Evolutionary conservation across 2,113 vertebrate species (phyloP).

Genomic region (Solea senegalensis): DNA sequence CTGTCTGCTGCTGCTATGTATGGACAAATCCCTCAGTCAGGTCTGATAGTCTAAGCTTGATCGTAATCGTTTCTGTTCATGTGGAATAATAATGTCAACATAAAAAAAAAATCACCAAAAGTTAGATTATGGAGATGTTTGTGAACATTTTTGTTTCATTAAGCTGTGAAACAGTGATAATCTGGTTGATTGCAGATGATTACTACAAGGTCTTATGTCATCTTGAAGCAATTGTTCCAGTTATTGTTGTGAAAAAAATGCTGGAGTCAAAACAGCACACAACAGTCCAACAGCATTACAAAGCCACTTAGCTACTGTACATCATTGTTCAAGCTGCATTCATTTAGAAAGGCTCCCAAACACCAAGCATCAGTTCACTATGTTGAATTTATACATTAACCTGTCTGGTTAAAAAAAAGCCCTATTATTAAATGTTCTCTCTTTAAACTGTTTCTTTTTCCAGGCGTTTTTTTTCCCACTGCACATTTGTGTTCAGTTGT

Average conservation of each 20-base stretch:
- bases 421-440: constrained; percentile 4
- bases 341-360: constrained; percentile 19
- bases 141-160: too few species aligned
- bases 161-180: too few species aligned
- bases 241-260: background rate
- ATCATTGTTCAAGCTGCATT: background rate
- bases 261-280: too few species aligned
- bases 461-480: background rate
- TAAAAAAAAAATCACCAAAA: too few species aligned
- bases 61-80: too few species aligned
- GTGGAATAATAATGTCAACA: too few species aligned
- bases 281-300: constrained; percentile 1
- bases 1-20: too few species aligned
- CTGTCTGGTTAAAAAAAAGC: background rate
- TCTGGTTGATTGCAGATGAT: too few species aligned
- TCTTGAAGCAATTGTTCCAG: background rate
- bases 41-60: too few species aligned
- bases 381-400: background rate
- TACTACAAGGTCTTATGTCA: background rate
- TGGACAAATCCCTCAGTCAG: too few species aligned
- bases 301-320: background rate
- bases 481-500: background rate
- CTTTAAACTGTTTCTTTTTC: background rate
- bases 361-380: background rate
- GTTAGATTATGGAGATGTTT: too few species aligned